phyloP scores from a whole-genome alignment of 2,888 invertebrate genomes.

The Caenorhabditis sp. region DNA sequence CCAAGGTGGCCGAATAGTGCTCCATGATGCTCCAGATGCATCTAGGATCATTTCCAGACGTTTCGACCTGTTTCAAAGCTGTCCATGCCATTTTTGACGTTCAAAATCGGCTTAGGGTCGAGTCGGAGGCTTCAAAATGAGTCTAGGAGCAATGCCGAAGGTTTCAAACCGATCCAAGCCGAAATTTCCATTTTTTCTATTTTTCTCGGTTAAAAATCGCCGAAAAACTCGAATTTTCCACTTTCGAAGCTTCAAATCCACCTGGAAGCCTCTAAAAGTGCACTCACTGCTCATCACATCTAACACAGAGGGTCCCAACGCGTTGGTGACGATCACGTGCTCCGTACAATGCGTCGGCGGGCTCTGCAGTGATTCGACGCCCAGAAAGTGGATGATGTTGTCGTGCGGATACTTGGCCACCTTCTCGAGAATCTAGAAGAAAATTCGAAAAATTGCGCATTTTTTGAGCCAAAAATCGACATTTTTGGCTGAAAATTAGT shows the following conservation, averaged over 20 bases:
- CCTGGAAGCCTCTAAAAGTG: no score
- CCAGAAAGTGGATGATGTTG: background rate
- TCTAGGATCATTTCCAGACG: no score
- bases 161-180: no score
- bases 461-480: background rate
- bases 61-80: no score
- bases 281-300: background rate
- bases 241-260: background rate
- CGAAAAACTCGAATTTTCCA: background rate
- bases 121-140: no score
- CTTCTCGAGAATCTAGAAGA: slow-evolving; percentile 1
- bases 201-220: background rate
- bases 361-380: background rate
- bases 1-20: background rate
- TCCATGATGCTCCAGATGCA: no score
- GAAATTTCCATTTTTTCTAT: no score
- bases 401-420: background rate
- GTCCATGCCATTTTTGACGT: no score
- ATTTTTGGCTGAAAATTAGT: background rate
- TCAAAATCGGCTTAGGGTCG: no score
- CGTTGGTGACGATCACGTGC: background rate
- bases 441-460: background rate
- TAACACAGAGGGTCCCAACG: background rate
- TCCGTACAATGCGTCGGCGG: background rate
- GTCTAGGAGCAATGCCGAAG: no score